Evolutionary conservation across 2,797 vertebrate species (phyloP).

Genomic region (Coregonus sp.): DNA sequence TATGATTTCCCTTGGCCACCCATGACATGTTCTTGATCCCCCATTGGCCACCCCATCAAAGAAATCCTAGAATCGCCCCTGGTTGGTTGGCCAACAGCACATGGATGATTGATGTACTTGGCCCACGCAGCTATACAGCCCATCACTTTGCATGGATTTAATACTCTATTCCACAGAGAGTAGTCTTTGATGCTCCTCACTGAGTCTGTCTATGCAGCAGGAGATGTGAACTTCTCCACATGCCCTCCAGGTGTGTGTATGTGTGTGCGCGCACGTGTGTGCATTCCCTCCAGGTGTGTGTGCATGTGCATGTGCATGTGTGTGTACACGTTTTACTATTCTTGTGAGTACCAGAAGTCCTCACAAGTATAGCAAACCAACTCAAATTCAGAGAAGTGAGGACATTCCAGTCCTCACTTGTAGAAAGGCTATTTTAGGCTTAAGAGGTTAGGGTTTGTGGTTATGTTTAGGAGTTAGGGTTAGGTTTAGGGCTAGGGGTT

Average conservation of each 20-base stretch:
- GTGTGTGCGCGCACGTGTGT: constrained; percentile 11
- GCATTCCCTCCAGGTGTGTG: not conserved
- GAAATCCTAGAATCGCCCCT: not conserved
- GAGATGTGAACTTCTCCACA: constrained; percentile 5
- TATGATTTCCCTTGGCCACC: too few relatives aligned
- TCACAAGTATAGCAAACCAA: too few relatives aligned
- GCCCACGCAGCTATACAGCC: not conserved
- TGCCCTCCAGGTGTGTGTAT: constrained; percentile 8
- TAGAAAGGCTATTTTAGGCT: too few relatives aligned
- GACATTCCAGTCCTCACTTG: too few relatives aligned
- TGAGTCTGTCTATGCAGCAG: not conserved
- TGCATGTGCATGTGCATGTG: not conserved
- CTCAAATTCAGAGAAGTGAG: too few relatives aligned
- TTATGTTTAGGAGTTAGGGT: too few relatives aligned
- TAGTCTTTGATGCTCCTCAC: constrained; percentile 14
- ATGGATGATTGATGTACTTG: constrained; percentile 4
- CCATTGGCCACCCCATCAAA: too few relatives aligned
- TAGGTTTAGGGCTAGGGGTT: too few relatives aligned
- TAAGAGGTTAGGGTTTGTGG: too few relatives aligned
- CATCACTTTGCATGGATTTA: constrained; percentile 1
- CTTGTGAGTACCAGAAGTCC: too few relatives aligned
- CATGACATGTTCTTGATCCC: too few relatives aligned
- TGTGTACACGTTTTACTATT: too few relatives aligned
- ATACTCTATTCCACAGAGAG: constrained; percentile 5
- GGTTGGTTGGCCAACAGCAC: not conserved